Conservation (phyloP, 1,140 invertebrate species). For the Drosophila ironensis region DNA sequence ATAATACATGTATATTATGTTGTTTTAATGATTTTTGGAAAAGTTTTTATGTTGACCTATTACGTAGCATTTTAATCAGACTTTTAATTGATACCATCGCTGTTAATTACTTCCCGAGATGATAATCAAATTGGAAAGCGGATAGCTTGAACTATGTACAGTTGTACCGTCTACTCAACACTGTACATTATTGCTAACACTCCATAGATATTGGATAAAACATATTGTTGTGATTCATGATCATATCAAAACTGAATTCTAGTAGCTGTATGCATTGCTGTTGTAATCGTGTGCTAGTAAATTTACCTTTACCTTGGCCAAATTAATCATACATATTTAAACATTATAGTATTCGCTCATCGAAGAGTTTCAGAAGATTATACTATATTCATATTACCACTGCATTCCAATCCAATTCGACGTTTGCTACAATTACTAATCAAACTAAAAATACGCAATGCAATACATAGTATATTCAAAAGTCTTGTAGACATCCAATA, state of each 20-base stretch:
- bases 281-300: conserved; percentile 56
- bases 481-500: conserved; percentile 8
- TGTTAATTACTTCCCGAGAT: conserved; percentile 62
- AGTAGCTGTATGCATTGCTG: conserved; percentile 54
- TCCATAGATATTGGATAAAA: conserved; percentile 59
- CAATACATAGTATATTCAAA: conserved; percentile 34
- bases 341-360: conserved; percentile 42
- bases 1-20: conserved; percentile 45
- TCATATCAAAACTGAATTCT: conserved; percentile 74
- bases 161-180: conserved; percentile 48
- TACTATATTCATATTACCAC: conserved; percentile 47
- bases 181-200: conserved; percentile 57
- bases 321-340: conserved; percentile 41
- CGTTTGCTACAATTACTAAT: conserved; percentile 42
- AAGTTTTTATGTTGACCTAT: conserved; percentile 45
- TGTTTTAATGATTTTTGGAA: conserved; percentile 33
- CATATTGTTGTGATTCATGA: conserved; percentile 77
- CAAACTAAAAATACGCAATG: conserved; percentile 21
- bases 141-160: conserved; percentile 55
- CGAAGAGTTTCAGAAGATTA: conserved; percentile 26
- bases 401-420: conserved; percentile 61
- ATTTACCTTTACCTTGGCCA: conserved; percentile 67
- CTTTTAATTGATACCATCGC: conserved; percentile 49
- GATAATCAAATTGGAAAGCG: conserved; percentile 45
- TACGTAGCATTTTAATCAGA: conserved; percentile 41